Evolutionary conservation across 2,888 invertebrate genomes (phyloP), one percentile per base, ranked within the genome.

Genomic region (Orchestes rusci): DNA sequence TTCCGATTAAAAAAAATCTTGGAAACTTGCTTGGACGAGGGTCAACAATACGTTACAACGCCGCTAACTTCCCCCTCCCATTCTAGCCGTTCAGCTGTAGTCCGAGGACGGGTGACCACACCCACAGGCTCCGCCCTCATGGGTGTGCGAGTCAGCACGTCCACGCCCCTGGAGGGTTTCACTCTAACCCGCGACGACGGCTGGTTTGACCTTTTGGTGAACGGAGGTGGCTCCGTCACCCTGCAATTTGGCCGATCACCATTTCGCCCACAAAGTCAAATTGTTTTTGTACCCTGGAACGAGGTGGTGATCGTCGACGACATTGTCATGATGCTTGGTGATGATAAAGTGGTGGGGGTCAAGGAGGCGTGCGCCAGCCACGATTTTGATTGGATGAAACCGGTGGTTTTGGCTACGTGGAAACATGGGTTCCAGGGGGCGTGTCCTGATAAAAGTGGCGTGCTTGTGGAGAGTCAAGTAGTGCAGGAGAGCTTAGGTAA

Each of bases 151-250:
- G 95, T 99, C 3, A 89, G 90, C 52, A 94, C 96, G 31, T 87
- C 87, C 43, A 89, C 89, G 3, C 86, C 93, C n/a, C 75, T 91
- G 35, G 95, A 94, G 73, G 97, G 97, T 10, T 95, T 94, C 70
- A 97, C 97, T 0, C 70, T 93, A 45, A 92, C 93, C 2, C 74
- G 91, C 47, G 89, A 90, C 55, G 91, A 91, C 59, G 92, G 92
- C 37, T 91, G 90, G 90, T 99, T 99, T 72, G 99, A 99, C 71
- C 77, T 99, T 38, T 77, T 99, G 63, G 96, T 99, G 12, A 99
- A 99, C 69, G 99, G 99, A n/a, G 99, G 97, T 1, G 95, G 95
- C 0, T 92, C 94, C 1, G 91, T 99, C 2, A 93, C 90, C 0
- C 71, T 99, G 38, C 90, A 93, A 65, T 96, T 99, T 64, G 93